phyloP scores from a whole-genome alignment of 2,113 vertebrate species.

The Hepsetus odoe region DNA sequence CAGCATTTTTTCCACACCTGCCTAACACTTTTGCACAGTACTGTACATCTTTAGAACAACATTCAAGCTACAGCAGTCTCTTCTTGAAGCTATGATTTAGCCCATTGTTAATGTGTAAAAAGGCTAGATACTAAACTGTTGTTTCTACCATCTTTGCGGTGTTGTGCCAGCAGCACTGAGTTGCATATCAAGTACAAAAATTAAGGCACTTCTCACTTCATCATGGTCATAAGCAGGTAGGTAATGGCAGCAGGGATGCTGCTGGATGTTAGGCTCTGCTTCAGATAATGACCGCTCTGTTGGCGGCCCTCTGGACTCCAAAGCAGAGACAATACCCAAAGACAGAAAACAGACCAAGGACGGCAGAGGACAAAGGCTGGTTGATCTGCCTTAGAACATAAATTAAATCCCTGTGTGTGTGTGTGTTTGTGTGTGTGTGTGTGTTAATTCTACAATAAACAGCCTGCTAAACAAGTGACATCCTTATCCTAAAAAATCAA shows the following conservation, averaged over 20 bases:
- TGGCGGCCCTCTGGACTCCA: neutral
- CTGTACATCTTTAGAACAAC: too few relatives aligned
- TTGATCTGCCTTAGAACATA: neutral
- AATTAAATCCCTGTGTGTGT: neutral
- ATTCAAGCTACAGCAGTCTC: too few relatives aligned
- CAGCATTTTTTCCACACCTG: too few relatives aligned
- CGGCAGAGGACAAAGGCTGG: neutral
- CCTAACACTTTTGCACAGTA: too few relatives aligned
- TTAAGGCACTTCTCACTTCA: neutral
- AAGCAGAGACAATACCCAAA: neutral
- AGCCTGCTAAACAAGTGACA: too few relatives aligned
- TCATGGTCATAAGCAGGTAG: neutral
- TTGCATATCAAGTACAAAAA: neutral
- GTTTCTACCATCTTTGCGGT: neutral
- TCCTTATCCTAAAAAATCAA: too few relatives aligned
- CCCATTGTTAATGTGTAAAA: too few relatives aligned
- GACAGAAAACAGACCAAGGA: neutral
- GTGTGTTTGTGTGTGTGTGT: neutral
- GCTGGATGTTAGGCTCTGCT: neutral
- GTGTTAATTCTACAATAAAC: too few relatives aligned
- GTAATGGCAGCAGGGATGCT: neutral
- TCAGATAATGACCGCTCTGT: neutral
- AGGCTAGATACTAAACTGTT: neutral
- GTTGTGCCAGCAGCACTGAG: constrained; percentile 2
- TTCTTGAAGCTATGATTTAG: neutral